Evolutionary conservation across 2,113 vertebrate species (phyloP), one percentile per base, ranked within the genome.

Genomic region (Myocastor coypus): DNA sequence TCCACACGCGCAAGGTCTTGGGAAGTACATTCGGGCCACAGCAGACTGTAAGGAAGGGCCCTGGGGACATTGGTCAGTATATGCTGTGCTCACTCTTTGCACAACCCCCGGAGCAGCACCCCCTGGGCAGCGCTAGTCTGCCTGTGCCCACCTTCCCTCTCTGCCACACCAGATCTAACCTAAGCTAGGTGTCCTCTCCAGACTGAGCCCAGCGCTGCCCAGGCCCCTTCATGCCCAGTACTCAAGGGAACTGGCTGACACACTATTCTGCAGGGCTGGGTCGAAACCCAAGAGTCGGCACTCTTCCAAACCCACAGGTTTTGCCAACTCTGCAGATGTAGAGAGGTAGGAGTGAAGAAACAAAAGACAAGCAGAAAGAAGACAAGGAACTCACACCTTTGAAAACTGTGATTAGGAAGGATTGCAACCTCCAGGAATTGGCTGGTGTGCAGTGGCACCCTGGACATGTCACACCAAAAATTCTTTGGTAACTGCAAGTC

Each of bases 131-230:
- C 12, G 12, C 7, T 73, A 40, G 66, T 55, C 50, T 2, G 8
- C 37, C 0, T 40, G 28, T 37, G 32, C 16, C 22, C 10, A 5
- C 37, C 0, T n/a, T 16, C 24, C n/a, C 4, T 22, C 20, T 17
- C 34, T 7, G 55, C 61, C 28, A 7, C 42, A 3, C 66, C 3
- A 4, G 40, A 17, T 71, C 32, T 46, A 52, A 5, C n/a, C 40
- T 7, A 22, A 37, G 2, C 66, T 68, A 0, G 17, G 10, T 42
- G 63, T 94, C 40, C 55, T 52, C 66, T 57, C 46, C 55, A 63
- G 59, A 26, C 28, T 10, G n/a, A 59, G 52, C 30, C 24, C 12
- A 81, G 64, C 1, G 4, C 32, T n/a, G 3, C 46, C 3, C 11
- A 78, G 68, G 64, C 14, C 12, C 19, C 5, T 46, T 4, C 0